phyloP scores from a whole-genome alignment of 2,888 invertebrate species.

The Phasia obesa region DNA sequence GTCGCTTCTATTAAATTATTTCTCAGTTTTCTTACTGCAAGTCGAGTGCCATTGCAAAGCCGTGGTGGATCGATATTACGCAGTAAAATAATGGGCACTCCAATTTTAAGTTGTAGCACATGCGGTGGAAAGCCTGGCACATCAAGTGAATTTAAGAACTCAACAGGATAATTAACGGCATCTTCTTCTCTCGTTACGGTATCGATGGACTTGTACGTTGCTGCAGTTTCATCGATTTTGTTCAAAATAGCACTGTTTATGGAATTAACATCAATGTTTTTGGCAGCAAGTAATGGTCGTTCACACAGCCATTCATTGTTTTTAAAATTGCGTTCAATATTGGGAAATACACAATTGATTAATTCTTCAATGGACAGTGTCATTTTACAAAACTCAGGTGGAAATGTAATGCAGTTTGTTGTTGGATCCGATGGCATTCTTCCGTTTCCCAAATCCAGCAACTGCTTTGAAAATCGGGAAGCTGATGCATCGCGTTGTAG shows the following conservation, averaged over 20 bases:
- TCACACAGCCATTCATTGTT: conserved; percentile 25
- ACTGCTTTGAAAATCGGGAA: conserved; percentile 59
- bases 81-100: conserved; percentile 28
- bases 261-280: conserved; percentile 22
- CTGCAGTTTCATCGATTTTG: conserved; percentile 1
- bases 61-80: conserved; percentile 40
- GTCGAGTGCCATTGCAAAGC: conserved; percentile 24
- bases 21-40: conserved; percentile 12
- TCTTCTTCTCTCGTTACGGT: neutral
- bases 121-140: conserved; percentile 26
- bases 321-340: conserved; percentile 24
- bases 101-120: conserved; percentile 10
- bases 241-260: conserved; percentile 7
- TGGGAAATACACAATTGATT: conserved; percentile 8
- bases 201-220: conserved; percentile 30
- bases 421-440: conserved; percentile 7
- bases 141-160: conserved; percentile 21
- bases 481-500: neutral
- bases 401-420: neutral
- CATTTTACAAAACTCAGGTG: neutral
- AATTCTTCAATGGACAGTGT: conserved; percentile 8
- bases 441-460: conserved; percentile 66
- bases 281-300: conserved; percentile 20
- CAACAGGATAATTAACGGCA: conserved; percentile 1
- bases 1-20: conserved; percentile 33